Percentiles rank a stretch among this genome's conserved stretches.
Evolutionary conservation across 1,140 invertebrate species (phyloP).

Genomic region (Pinna nobilis): DNA sequence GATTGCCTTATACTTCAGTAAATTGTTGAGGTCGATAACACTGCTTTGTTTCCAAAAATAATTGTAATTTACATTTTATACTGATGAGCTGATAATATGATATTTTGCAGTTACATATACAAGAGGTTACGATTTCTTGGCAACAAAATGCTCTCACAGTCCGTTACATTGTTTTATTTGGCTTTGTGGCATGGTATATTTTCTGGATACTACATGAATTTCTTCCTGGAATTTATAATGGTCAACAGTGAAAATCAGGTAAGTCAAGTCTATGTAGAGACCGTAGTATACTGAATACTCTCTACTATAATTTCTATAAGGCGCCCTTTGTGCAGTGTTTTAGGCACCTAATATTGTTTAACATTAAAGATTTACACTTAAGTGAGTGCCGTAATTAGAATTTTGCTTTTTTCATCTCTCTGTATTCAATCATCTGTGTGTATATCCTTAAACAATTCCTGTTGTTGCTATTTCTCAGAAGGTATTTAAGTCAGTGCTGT

Average conservation of each 20-base stretch:
- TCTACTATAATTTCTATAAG: not conserved
- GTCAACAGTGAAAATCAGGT: constrained; percentile 92
- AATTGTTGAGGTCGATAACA: too few relatives aligned
- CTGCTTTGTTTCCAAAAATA: too few relatives aligned
- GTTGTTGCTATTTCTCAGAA: too few relatives aligned
- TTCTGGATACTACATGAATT: constrained; percentile 92
- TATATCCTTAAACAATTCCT: too few relatives aligned
- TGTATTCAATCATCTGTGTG: too few relatives aligned
- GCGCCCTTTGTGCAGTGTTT: not conserved
- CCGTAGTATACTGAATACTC: too few relatives aligned
- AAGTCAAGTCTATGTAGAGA: constrained; percentile 74
- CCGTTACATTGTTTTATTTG: constrained; percentile 87
- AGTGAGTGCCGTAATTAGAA: not conserved
- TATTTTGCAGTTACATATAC: constrained; percentile 84
- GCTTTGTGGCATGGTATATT: constrained; percentile 96
- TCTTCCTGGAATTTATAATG: constrained; percentile 91
- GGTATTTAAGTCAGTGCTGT: too few relatives aligned
- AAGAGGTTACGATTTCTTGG: constrained; percentile 93
- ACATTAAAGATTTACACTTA: too few relatives aligned
- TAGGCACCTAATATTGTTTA: not conserved
- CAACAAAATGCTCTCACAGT: constrained; percentile 89
- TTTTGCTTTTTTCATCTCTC: too few relatives aligned
- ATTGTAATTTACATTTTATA: too few relatives aligned
- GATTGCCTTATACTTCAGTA: too few relatives aligned
- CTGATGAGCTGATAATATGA: too few relatives aligned